phyloP scores from a whole-genome alignment of 2,888 invertebrate species.

The Microplitis deprimator region DNA sequence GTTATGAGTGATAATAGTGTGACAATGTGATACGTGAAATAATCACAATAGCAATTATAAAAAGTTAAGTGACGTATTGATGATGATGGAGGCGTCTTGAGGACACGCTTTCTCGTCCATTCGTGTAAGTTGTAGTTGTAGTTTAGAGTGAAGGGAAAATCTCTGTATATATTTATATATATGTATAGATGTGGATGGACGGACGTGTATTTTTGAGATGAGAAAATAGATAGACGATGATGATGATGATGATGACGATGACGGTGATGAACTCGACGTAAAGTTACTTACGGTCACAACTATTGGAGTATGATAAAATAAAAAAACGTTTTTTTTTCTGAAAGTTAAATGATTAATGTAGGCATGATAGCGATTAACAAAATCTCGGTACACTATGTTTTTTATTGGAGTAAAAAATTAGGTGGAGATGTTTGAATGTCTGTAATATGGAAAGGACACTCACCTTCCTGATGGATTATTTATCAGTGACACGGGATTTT shows the following conservation, averaged over 20 bases:
- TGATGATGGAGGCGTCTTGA: constrained; percentile 34
- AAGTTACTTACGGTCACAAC: background rate
- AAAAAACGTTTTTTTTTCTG: background rate
- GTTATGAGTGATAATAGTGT: constrained; percentile 3
- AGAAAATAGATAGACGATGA: background rate
- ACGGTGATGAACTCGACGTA: background rate
- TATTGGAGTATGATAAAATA: background rate
- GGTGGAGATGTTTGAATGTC: background rate
- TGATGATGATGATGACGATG: background rate
- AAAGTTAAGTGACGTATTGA: constrained; percentile 24
- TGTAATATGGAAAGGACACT: constrained; percentile 46
- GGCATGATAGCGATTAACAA: constrained; percentile 6
- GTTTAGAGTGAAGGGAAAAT: constrained; percentile 1
- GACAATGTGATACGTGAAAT: constrained; percentile 18
- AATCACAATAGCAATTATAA: background rate
- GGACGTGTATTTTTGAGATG: constrained; percentile 28
- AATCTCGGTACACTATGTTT: constrained; percentile 6
- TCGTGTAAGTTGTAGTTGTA: constrained; percentile 3
- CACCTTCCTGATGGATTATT: constrained; percentile 58
- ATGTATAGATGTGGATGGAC: constrained; percentile 12
- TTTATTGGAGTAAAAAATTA: background rate
- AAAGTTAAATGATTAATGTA: background rate
- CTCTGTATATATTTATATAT: background rate
- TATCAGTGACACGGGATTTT: constrained; percentile 55
- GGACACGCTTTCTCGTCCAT: constrained; percentile 19